Evolutionary conservation across 2,888 invertebrate species (phyloP).

Genomic region (Labia minor): DNA sequence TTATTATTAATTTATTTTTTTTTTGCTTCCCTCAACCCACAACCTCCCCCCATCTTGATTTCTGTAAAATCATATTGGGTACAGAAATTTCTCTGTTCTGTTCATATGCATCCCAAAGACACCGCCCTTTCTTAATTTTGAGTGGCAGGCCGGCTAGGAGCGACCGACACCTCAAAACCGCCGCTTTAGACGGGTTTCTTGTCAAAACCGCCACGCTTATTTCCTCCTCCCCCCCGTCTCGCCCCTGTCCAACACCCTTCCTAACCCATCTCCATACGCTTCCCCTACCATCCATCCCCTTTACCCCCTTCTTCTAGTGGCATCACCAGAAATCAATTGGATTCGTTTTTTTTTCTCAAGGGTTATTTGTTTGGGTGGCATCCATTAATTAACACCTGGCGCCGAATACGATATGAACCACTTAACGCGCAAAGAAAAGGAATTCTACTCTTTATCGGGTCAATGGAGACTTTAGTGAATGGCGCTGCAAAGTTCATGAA

Average conservation of each 20-base stretch:
- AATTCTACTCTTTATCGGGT: background rate
- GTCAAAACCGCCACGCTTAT: background rate
- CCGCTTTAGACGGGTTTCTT: background rate
- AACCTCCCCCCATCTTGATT: background rate
- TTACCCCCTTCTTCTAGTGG: no score
- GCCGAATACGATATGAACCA: background rate
- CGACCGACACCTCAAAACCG: background rate
- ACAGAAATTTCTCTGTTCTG: background rate
- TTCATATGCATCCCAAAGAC: background rate
- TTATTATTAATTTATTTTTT: background rate
- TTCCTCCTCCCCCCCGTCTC: no score
- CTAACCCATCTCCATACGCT: no score
- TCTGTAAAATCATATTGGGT: background rate
- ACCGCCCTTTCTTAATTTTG: background rate
- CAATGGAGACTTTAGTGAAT: background rate
- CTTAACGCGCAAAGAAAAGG: background rate
- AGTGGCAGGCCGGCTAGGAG: background rate
- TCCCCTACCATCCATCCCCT: no score
- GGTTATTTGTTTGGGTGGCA: background rate
- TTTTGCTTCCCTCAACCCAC: no score
- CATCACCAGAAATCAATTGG: background rate
- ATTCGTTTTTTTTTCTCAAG: background rate
- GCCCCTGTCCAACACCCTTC: no score
- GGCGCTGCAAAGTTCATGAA: conserved; percentile 5
- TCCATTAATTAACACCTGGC: conserved; percentile 13